phyloP scores from a whole-genome alignment of 2,113 vertebrate species.

The Tricholaema leucomelas region DNA sequence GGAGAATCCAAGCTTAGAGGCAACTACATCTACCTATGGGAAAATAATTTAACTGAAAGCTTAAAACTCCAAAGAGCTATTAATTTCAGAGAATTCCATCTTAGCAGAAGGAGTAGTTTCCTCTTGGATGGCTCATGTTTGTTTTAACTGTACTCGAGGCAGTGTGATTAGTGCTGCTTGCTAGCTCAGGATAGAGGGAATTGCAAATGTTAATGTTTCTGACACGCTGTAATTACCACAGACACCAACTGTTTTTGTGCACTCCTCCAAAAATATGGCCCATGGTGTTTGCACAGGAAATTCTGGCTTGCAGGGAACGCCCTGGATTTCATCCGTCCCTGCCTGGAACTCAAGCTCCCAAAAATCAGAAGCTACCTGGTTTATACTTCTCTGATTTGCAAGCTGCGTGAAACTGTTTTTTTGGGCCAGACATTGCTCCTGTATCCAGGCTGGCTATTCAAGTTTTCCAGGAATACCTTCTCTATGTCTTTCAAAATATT shows the following conservation, averaged over 20 bases:
- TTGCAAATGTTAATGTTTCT: conserved; percentile 39
- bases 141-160: background rate
- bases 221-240: conserved; percentile 37
- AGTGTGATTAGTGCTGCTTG: background rate
- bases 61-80: background rate
- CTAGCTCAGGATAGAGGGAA: conserved; percentile 19
- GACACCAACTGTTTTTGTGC: conserved; percentile 2
- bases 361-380: conserved; percentile 32
- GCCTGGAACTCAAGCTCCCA: background rate
- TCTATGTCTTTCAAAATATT: background rate
- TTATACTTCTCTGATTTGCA: background rate
- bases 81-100: background rate
- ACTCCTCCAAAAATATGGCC: conserved; percentile 38
- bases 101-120: background rate
- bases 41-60: background rate
- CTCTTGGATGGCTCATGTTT: conserved; percentile 9
- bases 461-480: background rate
- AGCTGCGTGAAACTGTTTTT: background rate
- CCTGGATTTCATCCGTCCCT: conserved; percentile 26
- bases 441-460: background rate
- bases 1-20: background rate
- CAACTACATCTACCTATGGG: background rate
- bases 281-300: conserved; percentile 49
- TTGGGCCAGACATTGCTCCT: background rate
- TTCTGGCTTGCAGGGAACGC: conserved; percentile 28